Percentiles rank a stretch among this genome's conserved stretches.
Conservation (phyloP, 2,888 invertebrate genomes). For the Leistus spinibarbis region DNA sequence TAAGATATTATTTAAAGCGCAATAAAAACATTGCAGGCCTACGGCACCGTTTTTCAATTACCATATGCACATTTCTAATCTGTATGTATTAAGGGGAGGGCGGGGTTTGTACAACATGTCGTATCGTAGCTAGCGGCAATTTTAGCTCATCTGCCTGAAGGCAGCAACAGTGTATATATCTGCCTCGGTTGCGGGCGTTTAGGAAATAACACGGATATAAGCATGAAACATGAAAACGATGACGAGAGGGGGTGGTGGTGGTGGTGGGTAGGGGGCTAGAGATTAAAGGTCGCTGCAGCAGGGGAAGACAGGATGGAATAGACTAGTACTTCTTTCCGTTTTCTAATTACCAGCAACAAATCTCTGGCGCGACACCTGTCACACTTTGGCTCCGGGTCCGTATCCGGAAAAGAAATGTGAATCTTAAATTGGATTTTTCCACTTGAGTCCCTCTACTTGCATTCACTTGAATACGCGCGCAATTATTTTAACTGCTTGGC, state of each 20-base stretch:
- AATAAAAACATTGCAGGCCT: conserved; percentile 32
- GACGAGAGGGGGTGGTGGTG: not conserved
- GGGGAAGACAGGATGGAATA: conserved; percentile 7
- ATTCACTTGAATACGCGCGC: conserved; percentile 26
- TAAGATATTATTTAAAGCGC: conserved; percentile 39
- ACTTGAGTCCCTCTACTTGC: conserved; percentile 42
- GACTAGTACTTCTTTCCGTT: conserved; percentile 52
- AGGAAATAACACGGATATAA: conserved; percentile 36
- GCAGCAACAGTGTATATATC: conserved; percentile 22
- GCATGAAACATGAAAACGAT: not conserved
- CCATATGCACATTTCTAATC: conserved; percentile 40
- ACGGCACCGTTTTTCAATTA: conserved; percentile 33
- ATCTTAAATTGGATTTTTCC: conserved; percentile 55
- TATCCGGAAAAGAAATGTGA: conserved; percentile 48
- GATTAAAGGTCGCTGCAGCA: not conserved
- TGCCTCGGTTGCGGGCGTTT: conserved; percentile 8
- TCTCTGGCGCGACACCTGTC: conserved; percentile 56
- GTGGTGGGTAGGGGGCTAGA: not conserved
- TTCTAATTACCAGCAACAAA: conserved; percentile 58
- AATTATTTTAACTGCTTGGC: conserved; percentile 40
- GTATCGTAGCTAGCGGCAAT: conserved; percentile 13
- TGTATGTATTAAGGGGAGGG: conserved; percentile 9
- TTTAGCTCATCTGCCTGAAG: conserved; percentile 22
- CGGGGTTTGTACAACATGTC: not conserved
- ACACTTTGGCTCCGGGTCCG: conserved; percentile 47